Evolutionary conservation across 2,113 vertebrate species (phyloP), one percentile per base, ranked within the genome.

Genomic region (Azemiops feae): DNA sequence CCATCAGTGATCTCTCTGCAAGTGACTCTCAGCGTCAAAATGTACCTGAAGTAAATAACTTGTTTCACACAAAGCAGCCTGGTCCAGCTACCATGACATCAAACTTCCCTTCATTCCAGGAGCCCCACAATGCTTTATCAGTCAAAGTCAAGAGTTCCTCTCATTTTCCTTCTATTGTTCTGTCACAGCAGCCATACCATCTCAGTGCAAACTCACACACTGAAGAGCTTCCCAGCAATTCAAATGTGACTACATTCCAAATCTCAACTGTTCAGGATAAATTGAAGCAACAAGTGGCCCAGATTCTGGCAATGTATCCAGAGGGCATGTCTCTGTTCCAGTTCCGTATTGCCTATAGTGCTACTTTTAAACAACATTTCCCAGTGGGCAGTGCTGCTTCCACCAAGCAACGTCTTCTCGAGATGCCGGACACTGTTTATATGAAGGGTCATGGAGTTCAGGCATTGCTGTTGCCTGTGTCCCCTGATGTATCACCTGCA

Each of bases 321-420:
- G 27, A 34, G 74, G 93, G 93, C 57, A 39, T 94, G 88, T 94
- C 93, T 1, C 74, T 94, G 1, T 94, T 94, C 91, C 93, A 92
- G 88, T 92, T 94, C 50, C 88, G 91, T 20, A 81, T 34, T 2
- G 81, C 88, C n/a, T 94, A 94, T 52, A 94, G 91, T 30, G 11
- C 57, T 10, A 3, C 50, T 34, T 89, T 69, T 86, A 88, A 94
- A 52, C 47, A 92, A 39, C 88, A 89, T 30, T 85, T 94, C 34
- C 93, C 93, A 6, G 34, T 94, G 27, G 93, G 55, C 2, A 34
- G 27, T 43, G 74, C 81, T 18, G 16, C 91, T 47, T 94, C 91
- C 10, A 88, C 91, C 27, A 94, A 92, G 47, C 91, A 94, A 20
- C 3, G 88, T 58, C 74, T 94, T 39, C 55, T 64, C 0, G 23